These are phyloP conservation scores for Drosophila dives DNA, from an alignment of 2,888 invertebrate genomes.

Conservation along the genomic window DNA sequence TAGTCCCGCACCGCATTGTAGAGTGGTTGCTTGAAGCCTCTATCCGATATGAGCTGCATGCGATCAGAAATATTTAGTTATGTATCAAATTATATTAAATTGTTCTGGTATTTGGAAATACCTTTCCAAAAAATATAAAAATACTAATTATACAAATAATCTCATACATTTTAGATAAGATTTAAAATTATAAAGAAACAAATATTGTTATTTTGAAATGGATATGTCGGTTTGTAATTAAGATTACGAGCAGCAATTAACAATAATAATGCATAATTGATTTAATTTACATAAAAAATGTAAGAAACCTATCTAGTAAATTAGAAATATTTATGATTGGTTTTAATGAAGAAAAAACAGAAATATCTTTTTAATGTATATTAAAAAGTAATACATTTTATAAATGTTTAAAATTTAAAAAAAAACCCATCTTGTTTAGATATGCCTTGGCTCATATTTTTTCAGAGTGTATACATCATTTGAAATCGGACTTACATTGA, in stretches of 20 bases:
- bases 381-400: background rate
- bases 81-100: background rate
- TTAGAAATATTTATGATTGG: too few relatives aligned
- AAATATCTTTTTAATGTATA: background rate
- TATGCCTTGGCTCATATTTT: background rate
- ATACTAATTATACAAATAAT: too few relatives aligned
- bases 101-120: background rate
- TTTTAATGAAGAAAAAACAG: too few relatives aligned
- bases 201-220: background rate
- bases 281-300: too few relatives aligned
- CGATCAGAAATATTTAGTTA: background rate
- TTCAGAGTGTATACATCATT: background rate
- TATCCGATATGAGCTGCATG: conserved; percentile 85
- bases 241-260: background rate
- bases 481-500: conserved; percentile 59
- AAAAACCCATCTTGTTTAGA: background rate
- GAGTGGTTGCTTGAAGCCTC: conserved; percentile 85
- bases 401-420: background rate
- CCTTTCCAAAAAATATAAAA: background rate
- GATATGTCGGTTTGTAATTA: background rate
- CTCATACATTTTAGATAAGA: too few relatives aligned
- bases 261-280: too few relatives aligned
- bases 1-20: conserved; percentile 82
- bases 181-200: background rate
- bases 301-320: too few relatives aligned